Percentiles rank a stretch among this genome's conserved stretches.
phyloP scores from a whole-genome alignment of 2,888 invertebrate species.

The Perithous albicinctus region DNA sequence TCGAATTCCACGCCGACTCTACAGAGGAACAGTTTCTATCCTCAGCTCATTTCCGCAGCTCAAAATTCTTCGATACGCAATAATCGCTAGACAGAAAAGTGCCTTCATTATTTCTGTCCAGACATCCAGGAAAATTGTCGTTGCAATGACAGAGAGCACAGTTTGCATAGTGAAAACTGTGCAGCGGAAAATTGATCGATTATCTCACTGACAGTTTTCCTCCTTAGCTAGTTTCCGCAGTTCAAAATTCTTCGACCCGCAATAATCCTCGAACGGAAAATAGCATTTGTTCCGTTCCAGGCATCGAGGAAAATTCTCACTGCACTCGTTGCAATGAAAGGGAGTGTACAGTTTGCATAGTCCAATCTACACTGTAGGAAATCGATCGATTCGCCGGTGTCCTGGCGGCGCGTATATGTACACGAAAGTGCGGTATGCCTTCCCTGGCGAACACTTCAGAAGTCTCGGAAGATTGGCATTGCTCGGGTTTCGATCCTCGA shows the following conservation, averaged over 20 bases:
- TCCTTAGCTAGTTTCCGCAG: too few relatives aligned
- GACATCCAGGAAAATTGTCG: too few relatives aligned
- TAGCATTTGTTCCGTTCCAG: neutral
- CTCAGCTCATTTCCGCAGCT: neutral
- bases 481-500: neutral
- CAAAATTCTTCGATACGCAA: neutral
- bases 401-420: neutral
- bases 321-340: neutral
- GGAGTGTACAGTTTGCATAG: neutral
- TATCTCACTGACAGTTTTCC: too few relatives aligned
- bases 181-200: too few relatives aligned
- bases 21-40: too few relatives aligned
- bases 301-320: neutral
- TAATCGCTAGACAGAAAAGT: too few relatives aligned
- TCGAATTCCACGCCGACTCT: too few relatives aligned
- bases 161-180: too few relatives aligned
- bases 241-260: too few relatives aligned
- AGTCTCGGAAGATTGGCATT: constrained; percentile 8
- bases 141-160: too few relatives aligned
- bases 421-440: neutral
- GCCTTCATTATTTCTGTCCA: too few relatives aligned
- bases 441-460: constrained; percentile 28
- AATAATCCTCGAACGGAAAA: neutral
- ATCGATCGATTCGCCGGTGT: constrained; percentile 21
- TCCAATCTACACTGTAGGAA: too few relatives aligned